Conservation (phyloP, 2,797 vertebrate species). For the Cynodonichthys magdalenae region DNA sequence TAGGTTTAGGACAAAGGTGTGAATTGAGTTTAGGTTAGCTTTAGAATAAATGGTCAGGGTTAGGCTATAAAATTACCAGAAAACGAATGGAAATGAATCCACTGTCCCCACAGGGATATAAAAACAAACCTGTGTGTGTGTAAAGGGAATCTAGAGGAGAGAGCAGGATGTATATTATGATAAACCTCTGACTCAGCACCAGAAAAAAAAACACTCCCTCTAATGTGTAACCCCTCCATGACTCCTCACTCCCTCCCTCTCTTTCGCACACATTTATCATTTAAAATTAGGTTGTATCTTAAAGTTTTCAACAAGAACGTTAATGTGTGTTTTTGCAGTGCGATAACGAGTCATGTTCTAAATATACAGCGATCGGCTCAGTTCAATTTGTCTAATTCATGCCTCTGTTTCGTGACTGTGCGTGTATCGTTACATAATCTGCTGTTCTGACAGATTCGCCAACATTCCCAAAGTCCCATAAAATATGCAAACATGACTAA, state of each 20-base stretch:
- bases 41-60: too few species aligned
- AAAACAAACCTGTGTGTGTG: too few species aligned
- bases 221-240: slow-evolving; percentile 52
- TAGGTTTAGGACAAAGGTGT: too few species aligned
- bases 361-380: not conserved
- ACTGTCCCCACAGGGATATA: too few species aligned
- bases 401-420: slow-evolving; percentile 21
- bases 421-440: slow-evolving; percentile 11
- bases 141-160: not conserved
- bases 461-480: slow-evolving; percentile 26
- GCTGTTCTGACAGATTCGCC: slow-evolving; percentile 22
- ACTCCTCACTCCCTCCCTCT: slow-evolving; percentile 17
- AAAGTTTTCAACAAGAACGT: not conserved
- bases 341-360: not conserved
- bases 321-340: not conserved
- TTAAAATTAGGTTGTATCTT: slow-evolving; percentile 11
- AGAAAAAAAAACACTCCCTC: slow-evolving; percentile 60
- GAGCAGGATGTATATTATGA: slow-evolving; percentile 54
- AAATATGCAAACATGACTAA: slow-evolving; percentile 42
- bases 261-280: not conserved
- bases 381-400: slow-evolving; percentile 19
- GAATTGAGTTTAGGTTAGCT: too few species aligned
- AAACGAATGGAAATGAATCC: too few species aligned
- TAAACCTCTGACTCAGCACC: slow-evolving; percentile 68
- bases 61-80: too few species aligned